These are phyloP conservation scores for Saccopteryx bilineata DNA, from an alignment of 2,113 vertebrate genomes.

Conservation along the genomic window DNA sequence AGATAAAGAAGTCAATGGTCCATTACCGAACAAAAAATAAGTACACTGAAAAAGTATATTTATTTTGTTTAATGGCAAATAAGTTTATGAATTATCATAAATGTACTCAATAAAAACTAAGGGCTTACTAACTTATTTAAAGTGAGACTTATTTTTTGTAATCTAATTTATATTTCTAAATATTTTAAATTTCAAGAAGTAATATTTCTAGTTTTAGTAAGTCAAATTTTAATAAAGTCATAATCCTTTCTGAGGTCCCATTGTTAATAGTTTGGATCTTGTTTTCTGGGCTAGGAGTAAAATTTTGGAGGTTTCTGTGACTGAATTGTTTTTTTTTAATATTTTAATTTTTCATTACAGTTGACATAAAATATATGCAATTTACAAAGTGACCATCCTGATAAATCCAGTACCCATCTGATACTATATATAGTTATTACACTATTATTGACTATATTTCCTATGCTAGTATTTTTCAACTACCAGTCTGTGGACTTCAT, in stretches of 20 bases:
- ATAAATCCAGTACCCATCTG: neutral
- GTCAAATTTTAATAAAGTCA: neutral
- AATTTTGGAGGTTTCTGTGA: conserved; percentile 18
- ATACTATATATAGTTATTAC: neutral
- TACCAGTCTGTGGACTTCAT: too few species aligned
- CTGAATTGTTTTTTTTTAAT: neutral
- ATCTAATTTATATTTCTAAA: neutral
- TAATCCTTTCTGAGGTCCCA: neutral
- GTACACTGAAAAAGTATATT: neutral
- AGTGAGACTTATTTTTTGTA: neutral
- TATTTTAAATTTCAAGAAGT: conserved; percentile 14
- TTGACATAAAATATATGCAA: neutral
- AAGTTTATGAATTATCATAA: neutral
- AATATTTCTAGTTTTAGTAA: neutral
- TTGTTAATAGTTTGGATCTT: neutral
- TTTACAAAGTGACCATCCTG: neutral
- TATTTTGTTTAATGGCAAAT: neutral
- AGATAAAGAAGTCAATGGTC: neutral
- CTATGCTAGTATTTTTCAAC: neutral
- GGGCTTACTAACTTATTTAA: neutral
- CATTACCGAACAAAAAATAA: neutral
- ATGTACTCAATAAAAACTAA: neutral
- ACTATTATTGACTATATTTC: neutral
- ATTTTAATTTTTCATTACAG: neutral
- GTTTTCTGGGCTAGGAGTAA: neutral